phyloP scores from a whole-genome alignment of 2,888 invertebrate species.

The Trisateles emortualis region DNA sequence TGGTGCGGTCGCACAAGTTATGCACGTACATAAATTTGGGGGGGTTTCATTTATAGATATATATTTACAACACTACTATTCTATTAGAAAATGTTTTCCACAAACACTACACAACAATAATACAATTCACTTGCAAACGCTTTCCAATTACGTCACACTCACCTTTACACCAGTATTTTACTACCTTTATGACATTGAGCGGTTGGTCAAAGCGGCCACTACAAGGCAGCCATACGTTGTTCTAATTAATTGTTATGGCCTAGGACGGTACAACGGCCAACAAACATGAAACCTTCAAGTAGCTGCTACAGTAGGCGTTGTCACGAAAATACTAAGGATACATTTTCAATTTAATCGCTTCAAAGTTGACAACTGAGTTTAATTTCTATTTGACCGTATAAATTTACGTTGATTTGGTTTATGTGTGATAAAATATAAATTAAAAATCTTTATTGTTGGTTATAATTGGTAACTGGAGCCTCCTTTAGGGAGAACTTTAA shows the following conservation, averaged over 20 bases:
- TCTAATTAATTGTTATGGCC: constrained; percentile 83
- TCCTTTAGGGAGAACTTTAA: no score
- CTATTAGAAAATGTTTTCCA: not conserved
- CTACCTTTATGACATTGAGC: constrained; percentile 53
- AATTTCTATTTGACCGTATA: constrained; percentile 29
- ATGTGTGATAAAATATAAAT: not conserved
- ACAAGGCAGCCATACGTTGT: constrained; percentile 68
- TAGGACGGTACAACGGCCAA: constrained; percentile 70
- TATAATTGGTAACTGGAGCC: no score
- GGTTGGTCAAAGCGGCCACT: constrained; percentile 46
- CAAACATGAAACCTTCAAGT: constrained; percentile 69
- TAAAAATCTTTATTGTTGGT: no score
- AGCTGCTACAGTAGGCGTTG: constrained; percentile 51
- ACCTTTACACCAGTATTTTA: constrained; percentile 30
- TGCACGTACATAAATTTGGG: no score
- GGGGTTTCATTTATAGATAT: no score
- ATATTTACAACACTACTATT: not conserved
- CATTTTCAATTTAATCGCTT: constrained; percentile 63
- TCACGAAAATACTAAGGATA: constrained; percentile 63
- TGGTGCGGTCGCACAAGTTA: no score
- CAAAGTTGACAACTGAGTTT: constrained; percentile 52
- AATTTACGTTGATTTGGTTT: not conserved
- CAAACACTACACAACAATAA: not conserved
- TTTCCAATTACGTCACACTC: constrained; percentile 15
- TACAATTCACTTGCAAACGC: constrained; percentile 19